A percentile compares a stretch with the other conserved stretches of the same genome.
These are phyloP conservation scores for Pelobates cultripes DNA, from an alignment of 2,797 vertebrate genomes.

Conservation along the genomic window DNA sequence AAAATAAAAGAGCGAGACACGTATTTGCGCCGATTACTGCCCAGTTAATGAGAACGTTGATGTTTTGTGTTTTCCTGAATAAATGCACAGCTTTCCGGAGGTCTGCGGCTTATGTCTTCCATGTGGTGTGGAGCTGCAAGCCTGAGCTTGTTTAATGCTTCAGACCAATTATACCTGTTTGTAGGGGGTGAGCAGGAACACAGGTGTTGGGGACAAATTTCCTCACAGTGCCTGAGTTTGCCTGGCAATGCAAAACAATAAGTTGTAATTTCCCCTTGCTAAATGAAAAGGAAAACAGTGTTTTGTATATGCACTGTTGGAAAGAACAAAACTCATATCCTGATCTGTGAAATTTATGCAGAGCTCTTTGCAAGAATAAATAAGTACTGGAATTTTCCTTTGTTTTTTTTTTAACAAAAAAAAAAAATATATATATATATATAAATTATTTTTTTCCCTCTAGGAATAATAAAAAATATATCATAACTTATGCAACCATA, in stretches of 20 bases:
- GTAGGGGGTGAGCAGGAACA: slow-evolving; percentile 32
- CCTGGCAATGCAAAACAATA: slow-evolving; percentile 19
- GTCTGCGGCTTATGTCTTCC: slow-evolving; percentile 20
- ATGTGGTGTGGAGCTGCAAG: background rate
- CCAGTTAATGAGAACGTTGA: slow-evolving; percentile 15
- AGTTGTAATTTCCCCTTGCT: slow-evolving; percentile 27
- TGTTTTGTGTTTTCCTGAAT: slow-evolving; percentile 12
- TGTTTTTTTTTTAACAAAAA: background rate
- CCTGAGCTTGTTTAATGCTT: slow-evolving; percentile 33
- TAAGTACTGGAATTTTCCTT: background rate
- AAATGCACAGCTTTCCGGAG: slow-evolving; percentile 22
- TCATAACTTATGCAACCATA: no score
- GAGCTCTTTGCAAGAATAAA: background rate
- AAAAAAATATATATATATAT: no score
- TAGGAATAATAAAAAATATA: no score
- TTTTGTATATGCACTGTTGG: slow-evolving; percentile 1
- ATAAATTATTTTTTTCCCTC: no score
- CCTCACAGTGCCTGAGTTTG: background rate
- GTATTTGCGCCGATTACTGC: slow-evolving; percentile 32
- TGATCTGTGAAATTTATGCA: slow-evolving; percentile 28
- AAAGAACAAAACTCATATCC: background rate
- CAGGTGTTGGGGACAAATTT: slow-evolving; percentile 35
- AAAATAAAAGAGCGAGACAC: slow-evolving; percentile 21
- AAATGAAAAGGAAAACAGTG: slow-evolving; percentile 33
- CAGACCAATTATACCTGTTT: slow-evolving; percentile 11